A percentile compares a stretch with the other conserved stretches of the same genome.
Conservation (phyloP, 2,113 vertebrate genomes). For the Clarias macrocephalus region DNA sequence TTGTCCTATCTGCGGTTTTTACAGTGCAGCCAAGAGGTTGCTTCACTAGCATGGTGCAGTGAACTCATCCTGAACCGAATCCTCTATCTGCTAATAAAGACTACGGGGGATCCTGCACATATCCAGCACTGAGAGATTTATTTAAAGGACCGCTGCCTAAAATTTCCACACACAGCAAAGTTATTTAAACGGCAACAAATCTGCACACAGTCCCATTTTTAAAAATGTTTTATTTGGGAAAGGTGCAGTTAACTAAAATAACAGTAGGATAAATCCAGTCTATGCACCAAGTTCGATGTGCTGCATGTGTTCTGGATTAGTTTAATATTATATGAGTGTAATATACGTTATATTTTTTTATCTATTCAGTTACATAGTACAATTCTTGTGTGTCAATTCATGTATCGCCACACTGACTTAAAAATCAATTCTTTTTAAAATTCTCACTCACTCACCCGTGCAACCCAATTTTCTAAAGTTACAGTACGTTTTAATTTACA, state of each 20-base stretch:
- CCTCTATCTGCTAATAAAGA: neutral
- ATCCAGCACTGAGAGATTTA: neutral
- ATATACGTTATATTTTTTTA: neutral
- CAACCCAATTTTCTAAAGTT: no score
- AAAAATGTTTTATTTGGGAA: neutral
- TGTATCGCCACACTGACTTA: no score
- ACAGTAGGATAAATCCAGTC: neutral
- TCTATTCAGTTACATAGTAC: no score
- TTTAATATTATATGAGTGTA: neutral
- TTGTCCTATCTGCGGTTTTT: neutral
- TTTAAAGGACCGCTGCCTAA: neutral
- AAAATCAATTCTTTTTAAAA: no score
- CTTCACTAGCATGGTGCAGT: neutral
- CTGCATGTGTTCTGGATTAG: neutral
- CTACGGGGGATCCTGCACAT: neutral
- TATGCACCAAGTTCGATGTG: neutral
- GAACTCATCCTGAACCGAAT: neutral
- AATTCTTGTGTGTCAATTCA: no score
- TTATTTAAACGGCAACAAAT: neutral
- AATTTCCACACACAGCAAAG: neutral
- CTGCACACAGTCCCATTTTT: neutral
- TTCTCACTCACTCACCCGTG: no score
- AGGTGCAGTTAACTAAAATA: neutral
- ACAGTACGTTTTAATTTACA: no score
- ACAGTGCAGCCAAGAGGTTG: neutral